Base-by-base conservation (phyloP, 2,888 invertebrate genomes). In the Abrostola triplasia region DNA sequence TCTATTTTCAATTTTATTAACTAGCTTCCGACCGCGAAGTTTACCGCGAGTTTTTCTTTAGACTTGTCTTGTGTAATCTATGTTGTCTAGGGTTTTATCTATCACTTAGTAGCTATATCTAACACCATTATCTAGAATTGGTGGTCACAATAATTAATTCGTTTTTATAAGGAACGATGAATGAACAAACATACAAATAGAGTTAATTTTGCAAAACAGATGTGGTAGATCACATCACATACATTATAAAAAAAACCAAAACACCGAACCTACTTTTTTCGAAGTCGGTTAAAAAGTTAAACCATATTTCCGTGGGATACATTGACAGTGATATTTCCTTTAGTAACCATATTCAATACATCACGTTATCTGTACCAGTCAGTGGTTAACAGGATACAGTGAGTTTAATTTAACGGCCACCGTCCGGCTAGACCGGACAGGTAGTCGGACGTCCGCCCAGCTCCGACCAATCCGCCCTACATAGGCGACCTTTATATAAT, bases 371-470 rank as follows among this genome's bases (percentile, higher is more conserved):
- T 70, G 49, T 57, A 56, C 41, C 51, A 57, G 58, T 42, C 12
- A 55, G 49, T 63, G 57, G 58, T 64, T 52, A 52, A 50, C 67
- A 66, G 73, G 74, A 70, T 75, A 70, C 36, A 38, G 44, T 12
- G 53, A 64, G 71, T 73, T 75, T 58, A 67, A 75, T 75, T 60
- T 73, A 73, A 77, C 71, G 61, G 65, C 53, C 57, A 41, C 48
- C 67, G 65, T 72, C 64, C 68, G 70, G 67, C 54, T 65, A 76
- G 65, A 70, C 64, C 68, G 70, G 67, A 52, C 67, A 76, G 72
- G 76, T 71, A 77, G 37, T 67, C 67, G 65, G 77, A 77, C 70
- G 71, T 79, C 70, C 73, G 73, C 35, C 44, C 48, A 56, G 57
- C 38, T 35, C 12, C 57, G 65, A 70, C 66, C 60, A 71, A 68